These are phyloP conservation scores for Drosophila sproati DNA, from an alignment of 1,140 invertebrate genomes.

Conservation along the genomic window DNA sequence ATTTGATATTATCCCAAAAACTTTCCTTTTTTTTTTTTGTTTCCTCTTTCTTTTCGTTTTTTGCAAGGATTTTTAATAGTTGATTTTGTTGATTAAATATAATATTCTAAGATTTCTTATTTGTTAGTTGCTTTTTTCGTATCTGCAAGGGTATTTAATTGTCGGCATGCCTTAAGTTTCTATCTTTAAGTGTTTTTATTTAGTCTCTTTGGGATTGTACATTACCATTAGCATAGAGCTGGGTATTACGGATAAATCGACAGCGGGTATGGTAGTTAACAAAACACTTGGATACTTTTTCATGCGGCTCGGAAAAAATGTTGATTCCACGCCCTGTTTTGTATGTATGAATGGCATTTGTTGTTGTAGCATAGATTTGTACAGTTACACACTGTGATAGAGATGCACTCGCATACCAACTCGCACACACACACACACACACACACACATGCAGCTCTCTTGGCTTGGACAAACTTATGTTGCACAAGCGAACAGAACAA, in stretches of 20 bases:
- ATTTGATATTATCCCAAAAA: not conserved
- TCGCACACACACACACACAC: slow-evolving; percentile 16
- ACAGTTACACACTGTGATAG: slow-evolving; percentile 52
- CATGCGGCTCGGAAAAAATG: slow-evolving; percentile 84
- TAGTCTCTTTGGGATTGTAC: slow-evolving; percentile 62
- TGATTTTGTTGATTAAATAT: not conserved
- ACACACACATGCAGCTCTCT: slow-evolving; percentile 31
- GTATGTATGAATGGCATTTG: slow-evolving; percentile 63
- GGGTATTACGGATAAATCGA: slow-evolving; percentile 84
- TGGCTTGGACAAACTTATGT: slow-evolving; percentile 67
- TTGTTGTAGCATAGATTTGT: slow-evolving; percentile 68
- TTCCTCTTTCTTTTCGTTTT: not conserved
- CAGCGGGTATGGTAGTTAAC: slow-evolving; percentile 84
- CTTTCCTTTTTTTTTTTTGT: not conserved
- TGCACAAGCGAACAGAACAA: slow-evolving; percentile 50
- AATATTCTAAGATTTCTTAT: not conserved
- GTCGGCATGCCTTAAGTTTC: slow-evolving; percentile 18
- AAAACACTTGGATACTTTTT: slow-evolving; percentile 85
- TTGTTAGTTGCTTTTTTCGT: not conserved
- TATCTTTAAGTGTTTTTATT: slow-evolving; percentile 22
- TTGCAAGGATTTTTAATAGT: slow-evolving; percentile 16
- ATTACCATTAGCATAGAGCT: slow-evolving; percentile 84
- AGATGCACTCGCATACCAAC: slow-evolving; percentile 50
- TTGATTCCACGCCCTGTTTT: slow-evolving; percentile 83
- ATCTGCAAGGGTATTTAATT: slow-evolving; percentile 17